Conservation (phyloP, 2,113 vertebrate genomes). For the Picathartes gymnocephalus region DNA sequence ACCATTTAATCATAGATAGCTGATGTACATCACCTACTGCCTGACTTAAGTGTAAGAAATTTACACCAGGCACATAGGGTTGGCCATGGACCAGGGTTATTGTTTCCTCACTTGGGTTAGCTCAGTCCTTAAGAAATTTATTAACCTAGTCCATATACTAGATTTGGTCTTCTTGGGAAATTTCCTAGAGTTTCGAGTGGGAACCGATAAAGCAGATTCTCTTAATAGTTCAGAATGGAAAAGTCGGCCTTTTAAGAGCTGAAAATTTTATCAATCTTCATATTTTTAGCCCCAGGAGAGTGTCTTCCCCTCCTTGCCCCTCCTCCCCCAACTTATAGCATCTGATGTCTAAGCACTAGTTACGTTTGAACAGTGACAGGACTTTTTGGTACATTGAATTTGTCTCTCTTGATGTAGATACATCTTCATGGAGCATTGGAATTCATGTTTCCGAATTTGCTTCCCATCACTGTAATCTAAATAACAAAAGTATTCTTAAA, state of each 20-base stretch:
- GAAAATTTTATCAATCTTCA: neutral
- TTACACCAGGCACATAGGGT: neutral
- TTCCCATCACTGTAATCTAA: neutral
- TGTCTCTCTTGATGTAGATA: neutral
- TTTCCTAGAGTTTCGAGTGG: neutral
- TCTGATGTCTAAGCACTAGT: neutral
- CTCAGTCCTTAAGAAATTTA: neutral
- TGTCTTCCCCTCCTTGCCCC: neutral
- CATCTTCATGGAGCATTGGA: neutral
- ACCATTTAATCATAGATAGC: neutral
- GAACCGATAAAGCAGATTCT: neutral
- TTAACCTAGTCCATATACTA: neutral
- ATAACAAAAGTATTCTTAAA: neutral
- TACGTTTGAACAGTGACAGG: neutral
- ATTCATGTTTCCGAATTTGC: neutral
- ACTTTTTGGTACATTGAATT: neutral
- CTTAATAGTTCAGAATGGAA: neutral
- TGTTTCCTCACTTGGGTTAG: neutral
- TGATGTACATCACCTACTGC: neutral
- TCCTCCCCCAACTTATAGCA: neutral
- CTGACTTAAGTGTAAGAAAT: neutral
- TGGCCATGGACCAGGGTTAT: neutral
- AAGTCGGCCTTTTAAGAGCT: neutral
- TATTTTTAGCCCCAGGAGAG: neutral
- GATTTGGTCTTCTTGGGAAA: neutral